Evolutionary conservation across 1,140 invertebrate genomes (phyloP).

Genomic region (Dreissena rostriformis): DNA sequence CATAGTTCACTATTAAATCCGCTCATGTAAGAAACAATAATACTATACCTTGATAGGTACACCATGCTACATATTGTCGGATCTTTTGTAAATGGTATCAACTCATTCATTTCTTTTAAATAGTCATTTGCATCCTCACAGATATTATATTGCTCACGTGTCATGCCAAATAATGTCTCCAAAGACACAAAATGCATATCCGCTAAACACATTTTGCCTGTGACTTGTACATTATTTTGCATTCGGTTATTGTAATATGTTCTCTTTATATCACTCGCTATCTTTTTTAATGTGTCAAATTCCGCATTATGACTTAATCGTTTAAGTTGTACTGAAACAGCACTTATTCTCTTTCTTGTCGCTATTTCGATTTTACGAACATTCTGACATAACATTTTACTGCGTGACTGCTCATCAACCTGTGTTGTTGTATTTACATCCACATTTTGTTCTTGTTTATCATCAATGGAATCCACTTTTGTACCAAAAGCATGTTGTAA

Average conservation of each 20-base stretch:
- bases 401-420: not conserved
- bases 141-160: constrained; percentile 9
- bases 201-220: not conserved
- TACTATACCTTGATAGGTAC: constrained; percentile 29
- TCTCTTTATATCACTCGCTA: not conserved
- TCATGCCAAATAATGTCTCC: constrained; percentile 17
- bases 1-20: not conserved
- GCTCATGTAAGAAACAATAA: not conserved
- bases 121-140: not conserved
- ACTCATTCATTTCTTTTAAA: constrained; percentile 23
- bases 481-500: not conserved
- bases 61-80: constrained; percentile 34
- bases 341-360: constrained; percentile 12
- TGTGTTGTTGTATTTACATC: not conserved
- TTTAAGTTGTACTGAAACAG: constrained; percentile 20
- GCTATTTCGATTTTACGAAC: constrained; percentile 4
- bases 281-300: not conserved
- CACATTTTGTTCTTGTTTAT: not conserved
- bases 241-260: constrained; percentile 13
- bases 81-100: constrained; percentile 39
- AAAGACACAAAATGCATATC: constrained; percentile 32
- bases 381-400: constrained; percentile 25
- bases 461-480: not conserved
- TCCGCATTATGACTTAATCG: constrained; percentile 28
- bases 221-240: not conserved